These are phyloP conservation scores for Ectropis crepuscularia DNA, from an alignment of 2,888 invertebrate genomes.

Conservation along the genomic window DNA sequence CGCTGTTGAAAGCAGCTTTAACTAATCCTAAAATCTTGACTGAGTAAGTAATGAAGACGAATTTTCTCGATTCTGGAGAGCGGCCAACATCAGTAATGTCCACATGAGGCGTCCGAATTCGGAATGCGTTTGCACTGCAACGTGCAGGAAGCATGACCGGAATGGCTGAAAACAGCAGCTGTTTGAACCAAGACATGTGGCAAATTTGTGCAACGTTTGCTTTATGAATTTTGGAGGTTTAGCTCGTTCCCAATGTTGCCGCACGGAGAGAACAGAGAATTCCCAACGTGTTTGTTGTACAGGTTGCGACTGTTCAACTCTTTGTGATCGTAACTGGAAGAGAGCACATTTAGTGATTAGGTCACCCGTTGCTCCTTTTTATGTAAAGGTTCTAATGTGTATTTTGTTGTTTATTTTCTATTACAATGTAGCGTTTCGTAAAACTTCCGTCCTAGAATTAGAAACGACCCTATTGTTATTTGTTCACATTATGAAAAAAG, in stretches of 20 bases:
- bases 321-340: no score
- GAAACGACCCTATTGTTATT: no score
- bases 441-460: no score
- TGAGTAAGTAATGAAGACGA: slow-evolving; percentile 21
- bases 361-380: no score
- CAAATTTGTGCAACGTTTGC: slow-evolving; percentile 21
- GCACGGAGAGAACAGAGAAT: background rate
- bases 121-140: slow-evolving; percentile 37
- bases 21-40: slow-evolving; percentile 9
- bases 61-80: slow-evolving; percentile 33
- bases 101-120: slow-evolving; percentile 39
- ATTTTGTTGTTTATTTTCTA: no score
- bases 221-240: slow-evolving; percentile 22
- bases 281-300: background rate
- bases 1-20: slow-evolving; percentile 1
- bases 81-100: slow-evolving; percentile 42
- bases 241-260: background rate
- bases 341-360: no score
- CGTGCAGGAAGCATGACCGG: slow-evolving; percentile 31
- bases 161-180: slow-evolving; percentile 34
- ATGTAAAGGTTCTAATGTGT: no score
- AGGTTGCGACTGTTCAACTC: no score
- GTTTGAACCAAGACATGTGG: slow-evolving; percentile 24
- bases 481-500: no score
- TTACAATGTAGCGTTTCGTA: no score